Conservation (phyloP, 2,797 vertebrate species). For the Helostoma temminkii region DNA sequence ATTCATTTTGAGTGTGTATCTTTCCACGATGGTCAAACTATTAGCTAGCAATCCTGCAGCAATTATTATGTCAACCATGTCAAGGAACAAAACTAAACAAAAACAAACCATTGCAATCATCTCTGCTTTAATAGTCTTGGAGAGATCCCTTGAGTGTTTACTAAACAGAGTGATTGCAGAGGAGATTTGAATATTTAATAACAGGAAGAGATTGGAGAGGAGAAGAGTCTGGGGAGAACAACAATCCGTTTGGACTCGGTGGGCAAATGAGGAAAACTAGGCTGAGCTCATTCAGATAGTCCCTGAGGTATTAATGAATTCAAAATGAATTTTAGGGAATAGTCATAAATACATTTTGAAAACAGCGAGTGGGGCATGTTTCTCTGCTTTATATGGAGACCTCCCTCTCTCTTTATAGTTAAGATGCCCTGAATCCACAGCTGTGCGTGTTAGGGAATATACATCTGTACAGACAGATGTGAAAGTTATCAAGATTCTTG, state of each 20-base stretch:
- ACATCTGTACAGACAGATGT: slow-evolving; percentile 44
- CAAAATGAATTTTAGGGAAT: slow-evolving; percentile 73
- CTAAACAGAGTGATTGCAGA: slow-evolving; percentile 79
- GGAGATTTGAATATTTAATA: slow-evolving; percentile 86
- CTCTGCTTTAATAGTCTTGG: slow-evolving; percentile 73
- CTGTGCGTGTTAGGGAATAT: slow-evolving; percentile 24
- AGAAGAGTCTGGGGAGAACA: slow-evolving; percentile 72
- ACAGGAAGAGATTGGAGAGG: slow-evolving; percentile 77
- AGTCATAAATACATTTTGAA: slow-evolving; percentile 70
- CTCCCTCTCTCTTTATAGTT: slow-evolving; percentile 22
- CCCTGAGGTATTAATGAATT: slow-evolving; percentile 78
- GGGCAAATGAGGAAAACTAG: slow-evolving; percentile 77
- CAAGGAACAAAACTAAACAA: slow-evolving; percentile 65
- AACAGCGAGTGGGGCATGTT: slow-evolving; percentile 39
- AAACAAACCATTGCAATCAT: slow-evolving; percentile 78
- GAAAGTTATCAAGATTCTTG: slow-evolving; percentile 55
- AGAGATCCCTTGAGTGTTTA: slow-evolving; percentile 76
- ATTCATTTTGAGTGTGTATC: slow-evolving; percentile 37
- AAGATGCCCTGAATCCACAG: slow-evolving; percentile 52
- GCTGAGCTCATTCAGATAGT: slow-evolving; percentile 71
- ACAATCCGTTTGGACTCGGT: slow-evolving; percentile 79
- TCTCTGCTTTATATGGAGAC: slow-evolving; percentile 29
- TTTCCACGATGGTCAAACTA: slow-evolving; percentile 29
- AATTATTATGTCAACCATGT: slow-evolving; percentile 65
- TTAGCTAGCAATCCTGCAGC: slow-evolving; percentile 49